Conservation (phyloP, 2,888 invertebrate species). For the Euclidia mi region DNA sequence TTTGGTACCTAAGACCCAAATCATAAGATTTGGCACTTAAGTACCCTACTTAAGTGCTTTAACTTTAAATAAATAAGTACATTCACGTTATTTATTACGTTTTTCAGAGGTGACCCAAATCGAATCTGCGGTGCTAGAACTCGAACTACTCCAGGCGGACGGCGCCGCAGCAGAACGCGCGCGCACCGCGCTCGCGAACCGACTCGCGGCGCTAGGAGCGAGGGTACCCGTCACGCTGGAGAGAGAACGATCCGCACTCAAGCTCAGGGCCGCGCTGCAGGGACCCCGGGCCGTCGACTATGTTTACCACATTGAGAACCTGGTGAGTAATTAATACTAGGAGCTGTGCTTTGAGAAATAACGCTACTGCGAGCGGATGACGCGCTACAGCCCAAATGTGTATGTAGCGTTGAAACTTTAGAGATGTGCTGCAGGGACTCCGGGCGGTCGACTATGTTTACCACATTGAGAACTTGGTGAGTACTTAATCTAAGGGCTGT, state of each 20-base stretch:
- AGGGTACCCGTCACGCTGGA: conserved; percentile 71
- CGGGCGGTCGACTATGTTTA: too few species aligned
- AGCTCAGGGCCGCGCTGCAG: conserved; percentile 91
- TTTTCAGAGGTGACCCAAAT: conserved; percentile 92
- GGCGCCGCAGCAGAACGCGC: conserved; percentile 86
- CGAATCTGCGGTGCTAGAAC: conserved; percentile 93
- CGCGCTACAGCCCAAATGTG: too few species aligned
- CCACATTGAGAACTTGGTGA: too few species aligned
- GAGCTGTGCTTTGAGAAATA: background rate
- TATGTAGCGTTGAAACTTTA: too few species aligned
- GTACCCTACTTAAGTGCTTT: too few species aligned
- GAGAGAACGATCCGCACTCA: conserved; percentile 86
- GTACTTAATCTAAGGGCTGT: too few species aligned
- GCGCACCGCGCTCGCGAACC: conserved; percentile 76
- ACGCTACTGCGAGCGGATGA: too few species aligned
- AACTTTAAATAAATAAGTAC: too few species aligned
- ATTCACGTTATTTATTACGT: background rate
- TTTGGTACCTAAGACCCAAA: too few species aligned
- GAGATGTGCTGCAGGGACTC: too few species aligned
- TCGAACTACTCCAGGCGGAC: conserved; percentile 92
- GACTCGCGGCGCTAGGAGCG: conserved; percentile 73
- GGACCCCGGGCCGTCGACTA: conserved; percentile 94
- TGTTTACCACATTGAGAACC: conserved; percentile 94
- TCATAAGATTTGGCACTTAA: too few species aligned
- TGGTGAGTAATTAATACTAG: conserved; percentile 85